Base-by-base conservation (phyloP, 2,113 vertebrate species). In the Sylvia atricapilla region DNA sequence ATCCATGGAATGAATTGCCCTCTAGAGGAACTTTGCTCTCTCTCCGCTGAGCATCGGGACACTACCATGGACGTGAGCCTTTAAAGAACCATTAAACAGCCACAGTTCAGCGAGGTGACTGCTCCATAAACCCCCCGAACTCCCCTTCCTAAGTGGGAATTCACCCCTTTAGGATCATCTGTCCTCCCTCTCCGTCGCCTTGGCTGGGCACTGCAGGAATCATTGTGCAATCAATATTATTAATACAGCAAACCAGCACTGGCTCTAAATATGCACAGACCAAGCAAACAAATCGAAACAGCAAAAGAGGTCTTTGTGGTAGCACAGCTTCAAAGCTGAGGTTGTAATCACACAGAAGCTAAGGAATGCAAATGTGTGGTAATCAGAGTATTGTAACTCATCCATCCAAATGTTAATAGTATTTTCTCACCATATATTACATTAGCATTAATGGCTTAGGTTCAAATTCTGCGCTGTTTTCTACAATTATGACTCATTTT, bases 391-490 rank as follows among this genome's bases (percentile, higher is more conserved):
- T 80, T 93, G 90, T 96, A 97, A 92, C 76, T 92, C 92, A 93
- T 94, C 95, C 80, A 77, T 92, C 92, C 88, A 90, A 84, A 91
- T 50, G 88, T 93, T 97, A 92, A 95, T 93, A 92, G 90, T 88
- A 92, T 97, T 96, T 96, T 94, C 95, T 93, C 93, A 95, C 95
- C 69, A 67, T 90, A 87, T 88, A 91, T 96, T 94, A 87, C 90
- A 94, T 78, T 95, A 92, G 73, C 83, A 78, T 94, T 96, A 97
- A 94, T 93, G 82, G 87, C 92, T 93, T 93, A 84, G 60, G 88
- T 92, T 92, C 90, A 86, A 95, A 93, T 92, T 93, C 94, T 92
- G 83, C 44, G 63, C 85, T 96, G 92, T 94, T 93, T 96, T 93
- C 93, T 77, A 80, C 78, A 94, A 88, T 93, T 94, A 90, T 86